These are phyloP conservation scores for Holacanthus passer DNA, from an alignment of 2,113 vertebrate species.

Conservation along the genomic window DNA sequence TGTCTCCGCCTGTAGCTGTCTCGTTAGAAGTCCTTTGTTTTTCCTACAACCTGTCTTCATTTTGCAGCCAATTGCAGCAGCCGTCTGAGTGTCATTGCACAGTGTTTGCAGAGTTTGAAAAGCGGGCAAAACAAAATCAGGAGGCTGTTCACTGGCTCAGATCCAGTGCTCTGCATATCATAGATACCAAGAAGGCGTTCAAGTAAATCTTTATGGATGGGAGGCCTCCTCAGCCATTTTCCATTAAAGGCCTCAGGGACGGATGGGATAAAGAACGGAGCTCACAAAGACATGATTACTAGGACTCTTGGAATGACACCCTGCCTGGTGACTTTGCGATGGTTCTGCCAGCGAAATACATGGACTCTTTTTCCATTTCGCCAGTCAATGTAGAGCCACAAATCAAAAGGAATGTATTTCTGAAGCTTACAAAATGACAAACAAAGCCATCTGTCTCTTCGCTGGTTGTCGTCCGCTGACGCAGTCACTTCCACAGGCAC, in stretches of 20 bases:
- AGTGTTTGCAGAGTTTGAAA: conserved; percentile 64
- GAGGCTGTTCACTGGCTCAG: conserved; percentile 54
- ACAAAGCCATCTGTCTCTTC: conserved; percentile 76
- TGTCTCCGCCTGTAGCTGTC: conserved; percentile 68
- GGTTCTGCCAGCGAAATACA: conserved; percentile 63
- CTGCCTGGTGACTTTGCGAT: conserved; percentile 71
- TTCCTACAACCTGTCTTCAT: conserved; percentile 65
- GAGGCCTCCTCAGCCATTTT: conserved; percentile 61
- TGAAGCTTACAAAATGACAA: conserved; percentile 71
- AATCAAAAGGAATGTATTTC: conserved; percentile 76
- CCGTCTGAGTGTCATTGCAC: conserved; percentile 40
- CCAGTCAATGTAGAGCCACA: conserved; percentile 65
- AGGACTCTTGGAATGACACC: conserved; percentile 77
- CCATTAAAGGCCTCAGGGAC: conserved; percentile 68
- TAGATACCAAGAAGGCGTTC: conserved; percentile 65
- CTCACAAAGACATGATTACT: conserved; percentile 77
- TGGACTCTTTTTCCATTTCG: conserved; percentile 47
- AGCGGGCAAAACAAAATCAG: conserved; percentile 63
- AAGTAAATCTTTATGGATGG: conserved; percentile 71
- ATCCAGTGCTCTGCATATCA: conserved; percentile 70
- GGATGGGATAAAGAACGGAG: conserved; percentile 65
- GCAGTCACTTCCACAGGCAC: conserved; percentile 44
- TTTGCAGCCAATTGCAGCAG: conserved; percentile 51
- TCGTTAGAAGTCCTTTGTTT: conserved; percentile 75
- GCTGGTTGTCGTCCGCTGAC: conserved; percentile 57